Evolutionary conservation across 2,888 invertebrate genomes (phyloP).

Genomic region (Patella pellucida): DNA sequence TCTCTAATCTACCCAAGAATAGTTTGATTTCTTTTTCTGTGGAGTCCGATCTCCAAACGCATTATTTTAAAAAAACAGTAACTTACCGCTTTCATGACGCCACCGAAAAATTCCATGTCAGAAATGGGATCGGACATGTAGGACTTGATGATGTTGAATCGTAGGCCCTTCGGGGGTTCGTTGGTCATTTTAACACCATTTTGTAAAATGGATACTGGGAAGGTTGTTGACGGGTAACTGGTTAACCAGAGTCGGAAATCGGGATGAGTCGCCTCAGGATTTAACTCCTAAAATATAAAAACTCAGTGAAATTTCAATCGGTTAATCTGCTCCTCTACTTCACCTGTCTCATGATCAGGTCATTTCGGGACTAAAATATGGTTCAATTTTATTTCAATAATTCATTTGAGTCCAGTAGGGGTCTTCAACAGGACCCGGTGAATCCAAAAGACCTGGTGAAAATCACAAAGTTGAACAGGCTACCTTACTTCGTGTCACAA

Average conservation of each 20-base stretch:
- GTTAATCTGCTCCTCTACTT: no score
- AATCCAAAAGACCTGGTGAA: neutral
- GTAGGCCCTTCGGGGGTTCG: conserved; percentile 72
- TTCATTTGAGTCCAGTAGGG: no score
- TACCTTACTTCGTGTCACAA: no score
- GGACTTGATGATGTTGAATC: conserved; percentile 71
- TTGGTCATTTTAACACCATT: conserved; percentile 73
- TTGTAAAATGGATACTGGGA: conserved; percentile 72
- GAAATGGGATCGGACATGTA: conserved; percentile 88
- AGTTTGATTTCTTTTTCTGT: no score
- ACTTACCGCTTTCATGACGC: conserved; percentile 66
- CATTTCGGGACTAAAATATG: no score
- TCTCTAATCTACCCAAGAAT: no score
- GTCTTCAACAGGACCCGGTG: neutral
- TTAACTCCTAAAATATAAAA: conserved; percentile 64
- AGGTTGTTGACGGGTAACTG: conserved; percentile 70
- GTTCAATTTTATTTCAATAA: no score
- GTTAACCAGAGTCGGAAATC: conserved; percentile 73
- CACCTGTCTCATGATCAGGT: neutral
- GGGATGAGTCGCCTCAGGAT: conserved; percentile 70
- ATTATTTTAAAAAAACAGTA: neutral
- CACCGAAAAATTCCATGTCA: conserved; percentile 85
- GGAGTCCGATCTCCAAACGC: no score
- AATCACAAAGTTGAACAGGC: no score
- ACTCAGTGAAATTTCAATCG: neutral